Percentiles rank a stretch among this genome's conserved stretches.
Evolutionary conservation across 2,797 vertebrate species (phyloP).

Genomic region (Chelidonichthys spinosus): DNA sequence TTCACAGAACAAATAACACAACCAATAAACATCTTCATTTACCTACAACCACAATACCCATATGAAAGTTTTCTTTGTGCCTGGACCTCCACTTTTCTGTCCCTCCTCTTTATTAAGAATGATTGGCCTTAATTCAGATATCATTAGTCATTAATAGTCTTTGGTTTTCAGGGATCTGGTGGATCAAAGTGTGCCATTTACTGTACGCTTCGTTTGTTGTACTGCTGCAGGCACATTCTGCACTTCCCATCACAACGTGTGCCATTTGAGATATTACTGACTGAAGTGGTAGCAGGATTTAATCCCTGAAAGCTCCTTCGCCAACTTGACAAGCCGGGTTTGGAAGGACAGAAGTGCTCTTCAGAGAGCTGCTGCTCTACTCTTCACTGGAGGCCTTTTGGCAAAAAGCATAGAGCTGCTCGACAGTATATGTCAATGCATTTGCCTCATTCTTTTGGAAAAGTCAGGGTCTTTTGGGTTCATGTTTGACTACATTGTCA

Average conservation of each 20-base stretch:
- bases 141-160: slow-evolving; percentile 11
- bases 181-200: slow-evolving; percentile 18
- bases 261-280: not conserved
- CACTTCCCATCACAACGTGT: slow-evolving; percentile 12
- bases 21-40: too few relatives aligned
- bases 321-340: slow-evolving; percentile 2
- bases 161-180: not conserved
- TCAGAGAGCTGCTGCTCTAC: slow-evolving; percentile 19
- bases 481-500: slow-evolving; percentile 14
- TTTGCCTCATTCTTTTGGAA: slow-evolving; percentile 19
- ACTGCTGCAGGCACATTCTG: slow-evolving; percentile 13
- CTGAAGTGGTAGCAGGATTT: not conserved
- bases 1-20: slow-evolving; percentile 3
- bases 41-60: too few relatives aligned
- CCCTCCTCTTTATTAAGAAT: not conserved
- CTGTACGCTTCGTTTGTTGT: not conserved
- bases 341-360: slow-evolving; percentile 16
- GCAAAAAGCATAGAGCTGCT: slow-evolving; percentile 3
- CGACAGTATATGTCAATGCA: not conserved
- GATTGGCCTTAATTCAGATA: not conserved
- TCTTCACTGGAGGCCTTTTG: slow-evolving; percentile 11
- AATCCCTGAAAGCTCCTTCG: not conserved
- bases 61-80: not conserved
- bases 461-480: slow-evolving; percentile 13
- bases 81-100: not conserved